A percentile compares a stretch with the other conserved stretches of the same genome.
These are phyloP conservation scores for Aspidiotus destructor DNA, from an alignment of 2,888 invertebrate species.

Conservation along the genomic window DNA sequence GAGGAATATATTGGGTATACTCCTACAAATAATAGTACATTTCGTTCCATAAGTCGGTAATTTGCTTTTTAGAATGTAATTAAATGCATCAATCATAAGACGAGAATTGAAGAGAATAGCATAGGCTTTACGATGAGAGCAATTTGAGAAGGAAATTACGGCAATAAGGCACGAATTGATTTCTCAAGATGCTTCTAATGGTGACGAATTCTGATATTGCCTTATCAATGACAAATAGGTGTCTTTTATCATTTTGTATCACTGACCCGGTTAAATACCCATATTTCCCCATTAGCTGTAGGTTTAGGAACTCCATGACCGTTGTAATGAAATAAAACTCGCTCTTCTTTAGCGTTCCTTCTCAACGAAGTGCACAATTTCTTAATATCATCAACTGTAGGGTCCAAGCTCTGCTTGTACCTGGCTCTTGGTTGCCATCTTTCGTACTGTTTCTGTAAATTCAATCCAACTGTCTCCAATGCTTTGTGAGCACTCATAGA, in stretches of 20 bases:
- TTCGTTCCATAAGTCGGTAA: too few relatives aligned
- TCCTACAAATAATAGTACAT: slow-evolving; percentile 49
- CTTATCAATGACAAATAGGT: too few relatives aligned
- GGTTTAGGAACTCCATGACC: slow-evolving; percentile 99
- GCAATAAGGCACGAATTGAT: not conserved
- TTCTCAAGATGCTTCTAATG: not conserved
- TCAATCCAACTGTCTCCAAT: slow-evolving; percentile 79
- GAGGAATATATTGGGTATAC: slow-evolving; percentile 97
- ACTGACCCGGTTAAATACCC: slow-evolving; percentile 93
- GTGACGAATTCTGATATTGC: too few relatives aligned
- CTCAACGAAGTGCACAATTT: slow-evolving; percentile 89
- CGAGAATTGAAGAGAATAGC: too few relatives aligned
- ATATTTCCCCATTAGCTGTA: slow-evolving; percentile 95
- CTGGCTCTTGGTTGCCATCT: slow-evolving; percentile 96
- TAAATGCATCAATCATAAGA: too few relatives aligned
- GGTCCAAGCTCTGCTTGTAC: slow-evolving; percentile 94
- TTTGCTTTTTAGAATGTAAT: too few relatives aligned
- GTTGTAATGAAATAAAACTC: slow-evolving; percentile 98
- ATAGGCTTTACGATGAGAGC: too few relatives aligned
- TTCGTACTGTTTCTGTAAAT: slow-evolving; percentile 93
- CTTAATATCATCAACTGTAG: slow-evolving; percentile 95
- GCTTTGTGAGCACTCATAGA: slow-evolving; percentile 84
- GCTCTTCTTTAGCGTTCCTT: slow-evolving; percentile 94
- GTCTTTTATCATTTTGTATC: too few relatives aligned
- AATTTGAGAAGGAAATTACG: too few relatives aligned